Percentiles rank a stretch among this genome's conserved stretches.
phyloP scores from a whole-genome alignment of 1,140 invertebrate genomes.

The Orchesella cincta region DNA sequence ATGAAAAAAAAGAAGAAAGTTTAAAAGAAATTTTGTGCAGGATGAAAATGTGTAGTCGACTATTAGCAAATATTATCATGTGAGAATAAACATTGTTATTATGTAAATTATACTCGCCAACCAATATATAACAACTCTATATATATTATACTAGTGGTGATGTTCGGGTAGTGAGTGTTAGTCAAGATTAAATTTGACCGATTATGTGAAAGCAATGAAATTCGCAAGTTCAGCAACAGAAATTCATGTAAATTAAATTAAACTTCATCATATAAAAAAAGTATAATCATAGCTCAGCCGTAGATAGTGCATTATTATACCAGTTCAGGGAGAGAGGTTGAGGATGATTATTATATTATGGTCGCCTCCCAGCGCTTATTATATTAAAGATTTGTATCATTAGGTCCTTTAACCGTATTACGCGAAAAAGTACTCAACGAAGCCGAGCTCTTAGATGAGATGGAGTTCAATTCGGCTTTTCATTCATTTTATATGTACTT shows the following conservation, averaged over 20 bases:
- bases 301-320: constrained; percentile 11
- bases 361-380: background rate
- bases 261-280: background rate
- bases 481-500: constrained; percentile 29
- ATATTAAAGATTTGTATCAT: constrained; percentile 3
- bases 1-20: background rate
- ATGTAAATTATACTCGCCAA: too few species aligned
- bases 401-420: constrained; percentile 10
- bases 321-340: background rate
- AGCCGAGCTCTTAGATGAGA: background rate
- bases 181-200: background rate
- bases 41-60: constrained; percentile 1
- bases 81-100: background rate
- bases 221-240: constrained; percentile 11
- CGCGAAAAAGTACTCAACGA: background rate
- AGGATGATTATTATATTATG: background rate
- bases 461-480: constrained; percentile 18
- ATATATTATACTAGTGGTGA: background rate
- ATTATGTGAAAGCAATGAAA: constrained; percentile 3
- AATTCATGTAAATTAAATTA: constrained; percentile 2
- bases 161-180: constrained; percentile 1
- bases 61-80: background rate
- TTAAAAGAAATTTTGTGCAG: background rate
- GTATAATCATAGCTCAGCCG: constrained; percentile 1
- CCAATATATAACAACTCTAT: too few species aligned